Evolutionary conservation across 2,113 vertebrate species (phyloP), one percentile per base, ranked within the genome.

Genomic region (Ursus arctos): DNA sequence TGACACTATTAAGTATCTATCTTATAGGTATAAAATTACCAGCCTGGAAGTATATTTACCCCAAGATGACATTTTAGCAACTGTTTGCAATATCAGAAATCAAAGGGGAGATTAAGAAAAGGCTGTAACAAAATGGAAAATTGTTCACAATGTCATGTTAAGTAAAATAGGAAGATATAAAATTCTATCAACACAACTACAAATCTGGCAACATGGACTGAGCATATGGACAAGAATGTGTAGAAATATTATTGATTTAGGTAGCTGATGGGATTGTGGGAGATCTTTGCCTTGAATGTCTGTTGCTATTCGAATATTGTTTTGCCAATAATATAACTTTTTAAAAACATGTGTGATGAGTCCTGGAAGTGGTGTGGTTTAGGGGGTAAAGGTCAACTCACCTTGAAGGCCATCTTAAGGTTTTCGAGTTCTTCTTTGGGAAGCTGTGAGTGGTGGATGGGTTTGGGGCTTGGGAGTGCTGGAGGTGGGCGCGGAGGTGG

Each of bases 241-340:
- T 4, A 43, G 49, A 72, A 69, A 87, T 28, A 69, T 4, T 40
- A 69, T 4, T 40, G 92, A 74, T 31, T 26, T 33, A 77, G 76
- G 76, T 36, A 53, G 43, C 36, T 28, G 51, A 74, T 10, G 12
- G 40, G 21, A 80, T 14, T 74, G 33, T 74, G 49, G 63, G 47
- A 16, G 10, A 26, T 18, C 43, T 71, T 91, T 94, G 47, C 51
- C 33, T 93, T 86, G 49, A 67, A 72, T 59, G 86, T 90, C 36
- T 88, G 63, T 57, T 65, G 4, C 61, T 72, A 18, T 36, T 28
- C 84, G 82, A 79, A 59, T 67, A 84, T 31, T 53, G 28, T 71
- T 90, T 97, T 93, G 49, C 14, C 49, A 91, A 67, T 61, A 83
- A 51, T 12, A 3, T 90, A 90, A 57, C 26, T 74, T 85, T 36